Percentiles rank a stretch among this genome's conserved stretches.
Evolutionary conservation across 2,888 invertebrate genomes (phyloP).

Genomic region (Chrysolina americana): DNA sequence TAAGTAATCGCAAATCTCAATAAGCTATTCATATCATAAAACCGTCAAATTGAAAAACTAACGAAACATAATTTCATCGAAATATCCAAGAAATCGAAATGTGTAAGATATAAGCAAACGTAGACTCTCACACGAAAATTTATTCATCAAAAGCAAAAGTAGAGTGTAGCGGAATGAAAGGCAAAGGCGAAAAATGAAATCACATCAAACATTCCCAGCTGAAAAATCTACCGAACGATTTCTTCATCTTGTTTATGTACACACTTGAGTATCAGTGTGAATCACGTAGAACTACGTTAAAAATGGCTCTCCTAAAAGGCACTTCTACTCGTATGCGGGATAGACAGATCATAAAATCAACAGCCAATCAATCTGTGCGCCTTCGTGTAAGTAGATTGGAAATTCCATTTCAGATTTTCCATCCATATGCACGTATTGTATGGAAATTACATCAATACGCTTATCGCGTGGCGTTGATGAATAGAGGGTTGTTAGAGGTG

Average conservation of each 20-base stretch:
- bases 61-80: too few species aligned
- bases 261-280: background rate
- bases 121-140: background rate
- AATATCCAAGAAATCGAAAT: too few species aligned
- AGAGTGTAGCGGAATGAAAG: background rate
- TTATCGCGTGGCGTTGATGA: background rate
- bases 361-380: constrained; percentile 37
- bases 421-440: constrained; percentile 33
- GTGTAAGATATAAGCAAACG: too few species aligned
- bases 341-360: constrained; percentile 34
- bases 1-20: too few species aligned
- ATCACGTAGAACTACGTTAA: constrained; percentile 20
- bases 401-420: constrained; percentile 35
- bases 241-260: background rate
- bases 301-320: constrained; percentile 28
- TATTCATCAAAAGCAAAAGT: too few species aligned
- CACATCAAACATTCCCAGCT: background rate
- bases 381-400: constrained; percentile 40
- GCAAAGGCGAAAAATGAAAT: background rate
- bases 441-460: constrained; percentile 10
- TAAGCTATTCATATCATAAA: too few species aligned
- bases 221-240: background rate
- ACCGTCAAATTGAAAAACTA: too few species aligned
- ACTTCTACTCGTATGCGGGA: background rate
- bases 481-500: constrained; percentile 7